Percentiles rank a stretch among this genome's conserved stretches.
These are phyloP conservation scores for Alaudala cheleensis DNA, from an alignment of 2,113 vertebrate species.

Conservation along the genomic window DNA sequence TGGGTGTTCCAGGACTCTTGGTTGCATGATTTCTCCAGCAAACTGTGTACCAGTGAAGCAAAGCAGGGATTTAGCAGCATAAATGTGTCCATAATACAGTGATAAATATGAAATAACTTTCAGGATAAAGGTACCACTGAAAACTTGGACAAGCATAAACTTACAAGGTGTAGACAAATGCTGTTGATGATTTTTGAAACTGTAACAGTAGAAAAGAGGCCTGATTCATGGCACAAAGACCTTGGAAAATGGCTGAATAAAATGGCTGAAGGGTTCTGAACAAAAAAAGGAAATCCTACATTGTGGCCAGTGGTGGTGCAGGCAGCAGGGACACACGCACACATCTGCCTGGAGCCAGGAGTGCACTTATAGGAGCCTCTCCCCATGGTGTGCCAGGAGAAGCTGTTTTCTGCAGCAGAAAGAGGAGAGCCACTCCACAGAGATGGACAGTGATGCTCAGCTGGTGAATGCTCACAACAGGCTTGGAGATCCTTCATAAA, in stretches of 20 bases:
- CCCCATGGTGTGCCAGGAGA: background rate
- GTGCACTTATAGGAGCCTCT: background rate
- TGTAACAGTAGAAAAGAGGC: background rate
- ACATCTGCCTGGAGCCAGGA: background rate
- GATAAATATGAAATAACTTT: background rate
- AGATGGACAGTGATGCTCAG: background rate
- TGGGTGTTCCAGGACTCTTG: fast-evolving
- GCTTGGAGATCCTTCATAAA: background rate
- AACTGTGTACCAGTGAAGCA: background rate
- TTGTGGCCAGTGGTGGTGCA: fast-evolving
- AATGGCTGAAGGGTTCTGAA: background rate
- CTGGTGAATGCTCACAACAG: fast-evolving
- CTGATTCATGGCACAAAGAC: background rate
- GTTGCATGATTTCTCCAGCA: background rate
- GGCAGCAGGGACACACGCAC: background rate
- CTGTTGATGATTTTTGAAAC: background rate
- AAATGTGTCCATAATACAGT: background rate
- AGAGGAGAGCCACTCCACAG: fast-evolving
- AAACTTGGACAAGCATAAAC: background rate
- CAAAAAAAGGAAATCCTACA: background rate
- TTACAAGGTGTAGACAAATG: background rate
- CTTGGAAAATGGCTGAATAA: background rate
- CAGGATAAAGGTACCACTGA: background rate
- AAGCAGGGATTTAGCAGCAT: background rate
- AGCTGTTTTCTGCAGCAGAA: background rate